Evolutionary conservation across 2,888 invertebrate species (phyloP).

Genomic region (Agapostemon virescens): DNA sequence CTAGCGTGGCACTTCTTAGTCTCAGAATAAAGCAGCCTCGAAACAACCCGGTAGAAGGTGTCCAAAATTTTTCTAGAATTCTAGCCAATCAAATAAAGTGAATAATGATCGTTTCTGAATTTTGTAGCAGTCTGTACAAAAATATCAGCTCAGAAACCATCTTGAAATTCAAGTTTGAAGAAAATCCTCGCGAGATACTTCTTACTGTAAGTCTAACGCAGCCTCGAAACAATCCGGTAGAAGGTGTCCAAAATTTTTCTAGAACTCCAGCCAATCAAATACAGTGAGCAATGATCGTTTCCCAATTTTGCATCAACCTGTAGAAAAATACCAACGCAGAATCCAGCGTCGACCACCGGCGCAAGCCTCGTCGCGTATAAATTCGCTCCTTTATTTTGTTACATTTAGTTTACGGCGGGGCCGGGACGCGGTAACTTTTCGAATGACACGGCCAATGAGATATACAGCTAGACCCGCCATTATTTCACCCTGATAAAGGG

Average conservation of each 20-base stretch:
- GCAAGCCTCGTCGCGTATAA: conserved; percentile 28
- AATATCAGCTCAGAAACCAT: too few species aligned
- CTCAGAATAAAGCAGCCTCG: too few species aligned
- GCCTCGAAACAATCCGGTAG: not conserved
- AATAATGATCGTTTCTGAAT: too few species aligned
- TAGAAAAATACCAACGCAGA: not conserved
- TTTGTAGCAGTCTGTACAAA: too few species aligned
- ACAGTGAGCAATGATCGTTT: not conserved
- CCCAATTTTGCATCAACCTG: not conserved
- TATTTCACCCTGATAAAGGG: conserved; percentile 53
- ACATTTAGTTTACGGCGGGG: conserved; percentile 40
- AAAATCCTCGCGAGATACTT: too few species aligned
- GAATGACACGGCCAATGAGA: conserved; percentile 52
- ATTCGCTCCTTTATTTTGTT: conserved; percentile 47
- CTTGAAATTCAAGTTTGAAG: too few species aligned
- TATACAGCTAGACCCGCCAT: conserved; percentile 44
- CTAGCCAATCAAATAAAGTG: too few species aligned
- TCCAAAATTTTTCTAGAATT: too few species aligned
- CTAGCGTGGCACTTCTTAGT: too few species aligned
- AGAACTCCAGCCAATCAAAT: not conserved
- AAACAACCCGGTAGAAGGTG: not conserved
- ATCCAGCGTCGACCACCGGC: not conserved
- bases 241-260: not conserved
- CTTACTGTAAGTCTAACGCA: too few species aligned
- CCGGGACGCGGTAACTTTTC: conserved; percentile 36